Conservation (phyloP, 1,140 invertebrate genomes). For the Leguminivora glycinivorella region DNA sequence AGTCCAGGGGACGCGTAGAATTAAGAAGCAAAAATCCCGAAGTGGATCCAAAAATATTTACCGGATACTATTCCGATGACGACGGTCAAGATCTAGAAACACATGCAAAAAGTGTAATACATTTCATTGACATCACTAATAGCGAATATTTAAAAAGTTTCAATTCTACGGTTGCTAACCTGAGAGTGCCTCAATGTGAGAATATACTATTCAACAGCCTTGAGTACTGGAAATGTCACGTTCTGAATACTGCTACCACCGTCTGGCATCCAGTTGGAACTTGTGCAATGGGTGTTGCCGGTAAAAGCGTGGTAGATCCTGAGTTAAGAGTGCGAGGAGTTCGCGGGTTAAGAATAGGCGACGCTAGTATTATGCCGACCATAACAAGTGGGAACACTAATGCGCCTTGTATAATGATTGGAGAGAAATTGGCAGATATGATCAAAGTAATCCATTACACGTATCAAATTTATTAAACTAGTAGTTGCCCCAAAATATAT, state of each 20-base stretch:
- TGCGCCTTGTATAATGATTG: conserved; percentile 81
- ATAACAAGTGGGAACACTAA: conserved; percentile 59
- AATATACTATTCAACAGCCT: conserved; percentile 82
- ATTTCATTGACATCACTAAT: conserved; percentile 75
- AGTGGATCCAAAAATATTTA: conserved; percentile 91
- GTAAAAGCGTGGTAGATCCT: conserved; percentile 79
- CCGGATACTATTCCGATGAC: conserved; percentile 90
- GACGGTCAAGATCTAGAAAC: conserved; percentile 87
- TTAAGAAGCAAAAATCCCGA: conserved; percentile 89
- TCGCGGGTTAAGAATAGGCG: conserved; percentile 58
- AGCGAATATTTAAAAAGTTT: conserved; percentile 79
- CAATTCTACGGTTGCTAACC: conserved; percentile 55
- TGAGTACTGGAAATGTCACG: conserved; percentile 82
- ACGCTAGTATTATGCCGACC: conserved; percentile 62
- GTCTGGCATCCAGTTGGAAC: conserved; percentile 74
- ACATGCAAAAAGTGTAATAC: conserved; percentile 87
- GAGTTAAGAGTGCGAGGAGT: conserved; percentile 77
- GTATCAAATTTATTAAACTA: neutral
- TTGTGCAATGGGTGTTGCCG: conserved; percentile 81
- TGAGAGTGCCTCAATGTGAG: conserved; percentile 71
- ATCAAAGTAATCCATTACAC: conserved; percentile 69
- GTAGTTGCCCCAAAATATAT: too few species aligned
- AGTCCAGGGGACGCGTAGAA: conserved; percentile 86
- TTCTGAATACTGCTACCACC: conserved; percentile 52
- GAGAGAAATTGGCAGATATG: conserved; percentile 83